Evolutionary conservation across 2,797 vertebrate genomes (phyloP).

Genomic region (Anguilla marmorata): DNA sequence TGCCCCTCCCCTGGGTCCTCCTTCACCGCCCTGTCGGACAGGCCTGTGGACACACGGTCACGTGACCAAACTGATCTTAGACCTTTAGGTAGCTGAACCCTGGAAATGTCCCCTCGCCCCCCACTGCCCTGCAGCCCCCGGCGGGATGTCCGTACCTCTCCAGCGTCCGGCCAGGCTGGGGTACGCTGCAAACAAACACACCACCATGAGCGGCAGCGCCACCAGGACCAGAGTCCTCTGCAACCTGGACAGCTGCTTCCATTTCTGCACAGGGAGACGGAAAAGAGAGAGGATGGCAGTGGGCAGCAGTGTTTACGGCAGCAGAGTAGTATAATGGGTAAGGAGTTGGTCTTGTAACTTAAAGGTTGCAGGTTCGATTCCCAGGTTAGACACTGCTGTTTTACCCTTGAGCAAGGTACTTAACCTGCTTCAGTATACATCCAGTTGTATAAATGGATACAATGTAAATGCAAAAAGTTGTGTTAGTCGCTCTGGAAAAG

Average conservation of each 20-base stretch:
- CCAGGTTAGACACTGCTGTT: too few relatives aligned
- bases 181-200: conserved; percentile 77
- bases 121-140: too few relatives aligned
- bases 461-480: too few relatives aligned
- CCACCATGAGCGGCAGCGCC: conserved; percentile 68
- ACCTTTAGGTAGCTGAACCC: neutral
- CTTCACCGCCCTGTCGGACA: conserved; percentile 47
- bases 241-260: conserved; percentile 91
- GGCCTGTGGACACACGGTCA: conserved; percentile 55
- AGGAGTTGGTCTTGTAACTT: too few relatives aligned
- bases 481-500: too few relatives aligned
- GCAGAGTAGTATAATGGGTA: too few relatives aligned
- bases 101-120: neutral
- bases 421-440: too few relatives aligned
- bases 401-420: too few relatives aligned
- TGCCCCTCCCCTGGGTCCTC: conserved; percentile 46
- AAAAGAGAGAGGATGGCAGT: neutral
- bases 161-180: conserved; percentile 71
- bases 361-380: too few relatives aligned
- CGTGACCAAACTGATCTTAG: neutral
- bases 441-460: too few relatives aligned
- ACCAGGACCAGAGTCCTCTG: conserved; percentile 85
- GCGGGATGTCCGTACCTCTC: conserved; percentile 67
- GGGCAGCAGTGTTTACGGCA: too few relatives aligned
- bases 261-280: conserved; percentile 74